These are phyloP conservation scores for Antheraea mylitta DNA, from an alignment of 1,140 invertebrate species.

Conservation along the genomic window DNA sequence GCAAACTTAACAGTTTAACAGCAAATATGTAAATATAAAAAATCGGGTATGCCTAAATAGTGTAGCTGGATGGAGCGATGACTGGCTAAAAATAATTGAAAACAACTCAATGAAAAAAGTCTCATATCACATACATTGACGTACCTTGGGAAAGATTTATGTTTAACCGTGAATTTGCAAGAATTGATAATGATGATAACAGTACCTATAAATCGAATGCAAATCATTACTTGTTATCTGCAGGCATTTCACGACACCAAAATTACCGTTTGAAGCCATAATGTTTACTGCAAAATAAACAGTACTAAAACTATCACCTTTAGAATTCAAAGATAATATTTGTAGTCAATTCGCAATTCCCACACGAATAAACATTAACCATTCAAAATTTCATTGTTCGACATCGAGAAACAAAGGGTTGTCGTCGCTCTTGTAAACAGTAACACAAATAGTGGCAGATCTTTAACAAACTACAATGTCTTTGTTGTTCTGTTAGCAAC, in stretches of 20 bases:
- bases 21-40: too few species aligned
- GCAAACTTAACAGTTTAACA: too few species aligned
- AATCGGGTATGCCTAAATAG: too few species aligned
- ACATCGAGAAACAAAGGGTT: conserved; percentile 33
- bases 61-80: too few species aligned
- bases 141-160: too few species aligned
- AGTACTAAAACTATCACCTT: neutral
- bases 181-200: too few species aligned
- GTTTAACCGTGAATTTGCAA: too few species aligned
- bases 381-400: conserved; percentile 35
- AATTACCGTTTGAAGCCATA: neutral
- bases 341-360: conserved; percentile 15
- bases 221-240: neutral
- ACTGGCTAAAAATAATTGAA: too few species aligned
- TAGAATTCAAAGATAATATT: neutral
- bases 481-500: conserved; percentile 26
- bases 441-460: conserved; percentile 30
- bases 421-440: conserved; percentile 23
- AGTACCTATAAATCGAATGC: too few species aligned
- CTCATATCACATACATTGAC: too few species aligned
- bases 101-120: too few species aligned
- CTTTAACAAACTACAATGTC: conserved; percentile 33
- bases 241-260: neutral
- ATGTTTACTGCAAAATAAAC: neutral
- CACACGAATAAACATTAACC: conserved; percentile 35